phyloP scores from a whole-genome alignment of 2,113 vertebrate species.

The Dasyornis broadbenti region DNA sequence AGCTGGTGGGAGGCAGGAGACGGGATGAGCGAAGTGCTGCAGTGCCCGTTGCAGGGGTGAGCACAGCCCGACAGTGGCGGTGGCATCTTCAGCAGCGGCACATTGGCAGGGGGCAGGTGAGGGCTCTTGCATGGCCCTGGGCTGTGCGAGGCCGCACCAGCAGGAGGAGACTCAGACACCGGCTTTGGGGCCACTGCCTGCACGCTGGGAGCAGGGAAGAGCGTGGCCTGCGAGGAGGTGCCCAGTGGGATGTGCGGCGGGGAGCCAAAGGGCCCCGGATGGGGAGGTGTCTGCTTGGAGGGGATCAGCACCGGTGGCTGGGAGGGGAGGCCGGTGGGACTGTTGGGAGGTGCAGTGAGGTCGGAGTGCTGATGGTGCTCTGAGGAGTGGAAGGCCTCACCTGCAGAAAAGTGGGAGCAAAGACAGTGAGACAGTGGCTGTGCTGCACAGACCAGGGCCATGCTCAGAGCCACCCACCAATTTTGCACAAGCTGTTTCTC shows the following conservation, averaged over 20 bases:
- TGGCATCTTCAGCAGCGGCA: constrained; percentile 88
- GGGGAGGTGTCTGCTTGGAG: constrained; percentile 78
- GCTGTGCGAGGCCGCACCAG: constrained; percentile 67
- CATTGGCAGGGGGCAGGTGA: constrained; percentile 83
- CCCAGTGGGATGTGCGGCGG: constrained; percentile 73
- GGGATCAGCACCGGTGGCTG: constrained; percentile 85
- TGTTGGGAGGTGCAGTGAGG: constrained; percentile 96
- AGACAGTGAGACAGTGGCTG: neutral
- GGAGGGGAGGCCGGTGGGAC: constrained; percentile 89
- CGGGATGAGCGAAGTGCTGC: constrained; percentile 76
- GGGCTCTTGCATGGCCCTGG: constrained; percentile 87
- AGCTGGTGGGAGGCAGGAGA: constrained; percentile 78
- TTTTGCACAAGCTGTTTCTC: neutral
- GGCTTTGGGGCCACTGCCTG: constrained; percentile 73
- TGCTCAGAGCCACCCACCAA: neutral
- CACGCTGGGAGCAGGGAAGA: constrained; percentile 77
- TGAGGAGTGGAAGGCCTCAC: constrained; percentile 87
- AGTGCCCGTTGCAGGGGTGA: constrained; percentile 94
- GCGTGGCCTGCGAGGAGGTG: constrained; percentile 66
- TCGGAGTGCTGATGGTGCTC: constrained; percentile 93
- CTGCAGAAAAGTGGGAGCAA: constrained; percentile 57
- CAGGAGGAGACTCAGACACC: constrained; percentile 73
- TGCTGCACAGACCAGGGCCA: fast-evolving
- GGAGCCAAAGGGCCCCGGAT: constrained; percentile 68
- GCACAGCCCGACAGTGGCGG: constrained; percentile 83